Percentiles rank a stretch among this genome's conserved stretches.
These are phyloP conservation scores for Diacarnus erythraeanus DNA, from an alignment of 37 sponge, comb jelly and placozoan species.

Conservation along the genomic window DNA sequence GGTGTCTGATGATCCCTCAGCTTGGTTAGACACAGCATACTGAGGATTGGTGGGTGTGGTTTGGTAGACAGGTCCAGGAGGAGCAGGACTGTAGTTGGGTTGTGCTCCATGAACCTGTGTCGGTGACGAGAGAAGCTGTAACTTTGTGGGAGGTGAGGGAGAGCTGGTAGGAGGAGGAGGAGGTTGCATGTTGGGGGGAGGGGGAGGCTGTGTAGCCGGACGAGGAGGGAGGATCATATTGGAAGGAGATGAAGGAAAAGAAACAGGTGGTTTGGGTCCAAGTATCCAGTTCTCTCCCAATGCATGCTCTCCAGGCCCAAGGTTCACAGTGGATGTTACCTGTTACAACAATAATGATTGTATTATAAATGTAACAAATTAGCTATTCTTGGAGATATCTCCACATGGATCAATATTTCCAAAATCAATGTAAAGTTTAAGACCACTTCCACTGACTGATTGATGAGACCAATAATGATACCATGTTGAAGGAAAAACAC, in stretches of 20 bases:
- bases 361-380: no score
- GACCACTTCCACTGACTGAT: no score
- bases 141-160: not conserved
- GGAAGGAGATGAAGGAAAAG: not conserved
- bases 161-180: not conserved
- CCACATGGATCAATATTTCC: no score
- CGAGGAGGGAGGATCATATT: not conserved
- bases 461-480: no score
- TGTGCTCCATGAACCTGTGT: conserved; percentile 5
- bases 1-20: conserved; percentile 5
- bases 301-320: conserved; percentile 3
- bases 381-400: no score
- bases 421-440: no score
- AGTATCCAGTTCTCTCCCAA: conserved; percentile 48
- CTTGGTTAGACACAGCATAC: not conserved
- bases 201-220: not conserved
- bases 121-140: not conserved
- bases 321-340: no score
- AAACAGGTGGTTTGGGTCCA: not conserved
- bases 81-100: conserved; percentile 9
- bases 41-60: not conserved
- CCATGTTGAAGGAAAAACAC: no score
- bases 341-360: no score
- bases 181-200: not conserved
- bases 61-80: not conserved